A percentile compares a stretch with the other conserved stretches of the same genome.
phyloP scores from a whole-genome alignment of 2,797 vertebrate genomes.

The Lophius americanus region DNA sequence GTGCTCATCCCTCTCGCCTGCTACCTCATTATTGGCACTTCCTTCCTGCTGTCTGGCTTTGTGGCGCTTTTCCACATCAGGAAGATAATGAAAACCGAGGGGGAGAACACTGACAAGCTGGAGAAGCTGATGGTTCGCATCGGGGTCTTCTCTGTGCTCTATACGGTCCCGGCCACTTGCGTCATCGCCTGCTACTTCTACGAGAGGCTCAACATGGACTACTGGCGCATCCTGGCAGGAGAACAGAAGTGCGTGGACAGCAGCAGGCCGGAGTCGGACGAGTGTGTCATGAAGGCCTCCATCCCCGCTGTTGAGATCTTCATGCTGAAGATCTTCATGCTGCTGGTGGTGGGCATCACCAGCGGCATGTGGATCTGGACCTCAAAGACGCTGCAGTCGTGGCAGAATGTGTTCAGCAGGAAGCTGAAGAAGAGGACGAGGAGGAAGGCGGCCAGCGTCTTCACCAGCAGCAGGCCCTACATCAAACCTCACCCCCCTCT shows the following conservation, averaged over 20 bases:
- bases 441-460: slow-evolving; percentile 91
- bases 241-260: slow-evolving; percentile 85
- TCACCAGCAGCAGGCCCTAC: slow-evolving; percentile 88
- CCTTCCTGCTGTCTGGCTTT: slow-evolving; percentile 95
- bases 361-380: slow-evolving; percentile 99
- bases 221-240: slow-evolving; percentile 88
- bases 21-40: slow-evolving; percentile 94
- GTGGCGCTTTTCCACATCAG: slow-evolving; percentile 98
- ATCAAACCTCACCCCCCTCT: slow-evolving; percentile 91
- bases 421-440: slow-evolving; percentile 89
- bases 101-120: slow-evolving; percentile 96
- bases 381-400: slow-evolving; percentile 96
- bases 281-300: slow-evolving; percentile 91
- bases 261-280: slow-evolving; percentile 77
- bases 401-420: slow-evolving; percentile 94
- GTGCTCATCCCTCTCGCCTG: slow-evolving; percentile 95
- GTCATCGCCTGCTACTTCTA: slow-evolving; percentile 98
- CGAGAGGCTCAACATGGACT: slow-evolving; percentile 95
- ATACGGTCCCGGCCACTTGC: slow-evolving; percentile 96
- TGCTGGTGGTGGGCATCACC: slow-evolving; percentile 96
- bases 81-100: slow-evolving; percentile 96
- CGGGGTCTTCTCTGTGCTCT: slow-evolving; percentile 95
- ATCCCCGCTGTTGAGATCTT: slow-evolving; percentile 96
- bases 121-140: slow-evolving; percentile 98
- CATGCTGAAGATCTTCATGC: slow-evolving; percentile 98